Conservation (phyloP, 1,140 invertebrate genomes). For the Lepidostoma basale region DNA sequence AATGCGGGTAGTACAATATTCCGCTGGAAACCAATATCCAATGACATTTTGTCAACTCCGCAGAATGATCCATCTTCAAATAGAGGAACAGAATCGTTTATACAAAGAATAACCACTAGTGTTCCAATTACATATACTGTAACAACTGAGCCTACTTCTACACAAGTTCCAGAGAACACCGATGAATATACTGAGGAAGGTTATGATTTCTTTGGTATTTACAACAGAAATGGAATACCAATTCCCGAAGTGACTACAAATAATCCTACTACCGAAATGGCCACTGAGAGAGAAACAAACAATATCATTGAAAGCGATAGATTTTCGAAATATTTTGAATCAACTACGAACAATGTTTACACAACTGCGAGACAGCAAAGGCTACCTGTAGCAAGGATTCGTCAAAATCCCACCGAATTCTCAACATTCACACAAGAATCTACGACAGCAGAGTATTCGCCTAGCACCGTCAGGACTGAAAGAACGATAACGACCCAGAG, state of each 20-base stretch:
- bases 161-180: conserved; percentile 5
- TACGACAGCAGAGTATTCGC: too few relatives aligned
- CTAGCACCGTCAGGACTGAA: conserved; percentile 36
- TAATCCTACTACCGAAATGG: background rate
- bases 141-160: conserved; percentile 36
- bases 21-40: conserved; percentile 60
- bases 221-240: background rate
- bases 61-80: conserved; percentile 18
- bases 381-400: too few relatives aligned
- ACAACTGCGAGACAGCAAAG: too few relatives aligned
- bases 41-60: conserved; percentile 46
- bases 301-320: background rate
- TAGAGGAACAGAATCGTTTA: conserved; percentile 55
- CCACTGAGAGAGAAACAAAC: conserved; percentile 7
- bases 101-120: conserved; percentile 55
- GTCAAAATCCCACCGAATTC: too few relatives aligned
- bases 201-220: background rate
- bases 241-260: background rate
- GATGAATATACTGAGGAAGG: background rate
- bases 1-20: conserved; percentile 54
- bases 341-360: too few relatives aligned
- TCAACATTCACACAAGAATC: too few relatives aligned
- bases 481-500: conserved; percentile 40
- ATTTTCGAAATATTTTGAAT: background rate
- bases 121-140: conserved; percentile 43